phyloP scores from a whole-genome alignment of 2,888 invertebrate genomes.

The Protonemura montana region DNA sequence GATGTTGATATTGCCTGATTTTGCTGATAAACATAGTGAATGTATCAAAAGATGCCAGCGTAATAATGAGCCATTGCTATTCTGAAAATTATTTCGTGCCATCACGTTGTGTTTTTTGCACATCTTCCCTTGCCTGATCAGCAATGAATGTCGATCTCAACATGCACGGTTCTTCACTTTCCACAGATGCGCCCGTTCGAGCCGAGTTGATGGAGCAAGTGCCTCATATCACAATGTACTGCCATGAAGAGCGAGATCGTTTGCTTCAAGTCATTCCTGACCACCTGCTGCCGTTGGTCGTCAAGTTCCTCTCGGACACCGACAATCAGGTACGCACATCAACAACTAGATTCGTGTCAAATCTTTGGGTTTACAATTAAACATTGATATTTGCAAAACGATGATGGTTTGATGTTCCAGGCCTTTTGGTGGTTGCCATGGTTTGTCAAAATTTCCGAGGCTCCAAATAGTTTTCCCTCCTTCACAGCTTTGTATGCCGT shows the following conservation, averaged over 20 bases:
- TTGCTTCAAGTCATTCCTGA: slow-evolving; percentile 64
- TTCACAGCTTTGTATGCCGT: no score
- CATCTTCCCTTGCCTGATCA: neutral
- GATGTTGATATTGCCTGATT: neutral
- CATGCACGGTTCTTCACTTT: neutral
- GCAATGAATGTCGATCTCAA: neutral
- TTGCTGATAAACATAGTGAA: neutral
- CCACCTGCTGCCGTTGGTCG: slow-evolving; percentile 69
- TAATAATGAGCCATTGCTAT: neutral
- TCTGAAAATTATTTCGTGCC: neutral
- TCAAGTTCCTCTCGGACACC: slow-evolving; percentile 67
- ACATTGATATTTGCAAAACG: no score
- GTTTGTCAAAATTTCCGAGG: no score
- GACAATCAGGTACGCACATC: slow-evolving; percentile 64
- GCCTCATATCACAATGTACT: slow-evolving; percentile 70
- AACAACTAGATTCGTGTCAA: no score
- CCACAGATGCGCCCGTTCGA: slow-evolving; percentile 67
- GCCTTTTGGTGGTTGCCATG: no score
- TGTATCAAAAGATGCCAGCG: no score
- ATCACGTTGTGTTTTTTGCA: neutral
- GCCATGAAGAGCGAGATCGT: slow-evolving; percentile 63
- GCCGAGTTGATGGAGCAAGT: slow-evolving; percentile 72
- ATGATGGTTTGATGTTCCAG: no score
- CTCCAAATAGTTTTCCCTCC: no score
- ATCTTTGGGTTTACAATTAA: no score